phyloP scores from a whole-genome alignment of 2,797 vertebrate species.

The Phataginus tetradactyla region DNA sequence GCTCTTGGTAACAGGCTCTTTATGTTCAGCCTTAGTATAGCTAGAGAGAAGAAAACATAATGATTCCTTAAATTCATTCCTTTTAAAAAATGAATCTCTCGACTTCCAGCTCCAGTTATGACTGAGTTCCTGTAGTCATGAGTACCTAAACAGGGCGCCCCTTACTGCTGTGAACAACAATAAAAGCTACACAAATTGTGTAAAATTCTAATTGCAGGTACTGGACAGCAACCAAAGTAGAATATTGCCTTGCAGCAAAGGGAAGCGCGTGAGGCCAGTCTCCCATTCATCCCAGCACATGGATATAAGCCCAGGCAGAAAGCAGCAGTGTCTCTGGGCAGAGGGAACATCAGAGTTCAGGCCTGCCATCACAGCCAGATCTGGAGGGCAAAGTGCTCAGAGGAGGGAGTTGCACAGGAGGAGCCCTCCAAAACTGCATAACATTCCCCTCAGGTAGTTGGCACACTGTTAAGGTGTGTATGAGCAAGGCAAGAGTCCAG shows the following conservation, averaged over 20 bases:
- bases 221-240: not conserved
- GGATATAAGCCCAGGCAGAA: not conserved
- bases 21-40: not conserved
- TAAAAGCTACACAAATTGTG: not conserved
- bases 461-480: not conserved
- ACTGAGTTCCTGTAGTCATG: not conserved
- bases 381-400: not conserved
- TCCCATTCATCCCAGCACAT: not conserved
- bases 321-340: not conserved
- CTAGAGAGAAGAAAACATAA: slow-evolving; percentile 43
- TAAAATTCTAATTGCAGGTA: not conserved
- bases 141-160: not conserved
- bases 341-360: not conserved
- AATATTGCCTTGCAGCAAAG: not conserved
- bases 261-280: not conserved
- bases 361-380: not conserved
- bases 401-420: not conserved
- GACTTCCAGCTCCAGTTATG: not conserved
- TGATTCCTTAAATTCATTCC: slow-evolving; percentile 33
- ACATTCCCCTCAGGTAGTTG: not conserved
- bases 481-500: not conserved
- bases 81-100: not conserved
- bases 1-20: not conserved
- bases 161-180: not conserved
- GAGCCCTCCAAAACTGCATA: not conserved